phyloP scores from a whole-genome alignment of 2,113 vertebrate species.

The Tympanuchus pallidicinctus region DNA sequence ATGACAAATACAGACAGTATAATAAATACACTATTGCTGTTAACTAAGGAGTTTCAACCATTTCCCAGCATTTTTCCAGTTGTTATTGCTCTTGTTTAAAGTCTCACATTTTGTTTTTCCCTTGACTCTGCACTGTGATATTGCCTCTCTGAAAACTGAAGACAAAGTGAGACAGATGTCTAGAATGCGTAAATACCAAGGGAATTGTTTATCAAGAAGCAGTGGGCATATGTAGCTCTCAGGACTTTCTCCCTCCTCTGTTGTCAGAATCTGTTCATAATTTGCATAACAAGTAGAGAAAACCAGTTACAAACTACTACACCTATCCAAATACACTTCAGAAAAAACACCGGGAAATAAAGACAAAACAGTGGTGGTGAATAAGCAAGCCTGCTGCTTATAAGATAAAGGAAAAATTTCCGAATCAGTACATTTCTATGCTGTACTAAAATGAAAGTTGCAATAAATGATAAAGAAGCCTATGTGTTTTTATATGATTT shows the following conservation, averaged over 20 bases:
- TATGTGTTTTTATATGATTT: not conserved
- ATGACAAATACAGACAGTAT: not conserved
- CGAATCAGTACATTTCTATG: not conserved
- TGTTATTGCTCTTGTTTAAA: not conserved
- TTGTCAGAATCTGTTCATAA: not conserved
- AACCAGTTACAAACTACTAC: not conserved
- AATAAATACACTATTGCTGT: not conserved
- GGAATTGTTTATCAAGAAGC: not conserved
- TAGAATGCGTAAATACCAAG: not conserved
- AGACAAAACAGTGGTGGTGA: not conserved
- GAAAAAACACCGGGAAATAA: not conserved
- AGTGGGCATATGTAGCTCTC: not conserved
- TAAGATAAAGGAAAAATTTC: not conserved
- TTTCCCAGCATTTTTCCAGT: not conserved
- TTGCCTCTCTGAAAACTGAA: not conserved
- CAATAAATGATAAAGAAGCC: not conserved
- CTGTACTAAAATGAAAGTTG: not conserved
- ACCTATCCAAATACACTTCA: not conserved
- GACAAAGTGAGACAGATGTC: conserved; percentile 13
- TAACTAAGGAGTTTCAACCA: not conserved
- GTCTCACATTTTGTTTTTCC: not conserved
- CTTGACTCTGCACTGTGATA: not conserved
- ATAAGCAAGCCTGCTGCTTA: not conserved
- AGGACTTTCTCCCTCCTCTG: not conserved
- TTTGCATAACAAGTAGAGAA: conserved; percentile 16